These are phyloP conservation scores for Gadopsis bispinosus DNA, from an alignment of 2,797 vertebrate genomes.

Conservation along the genomic window DNA sequence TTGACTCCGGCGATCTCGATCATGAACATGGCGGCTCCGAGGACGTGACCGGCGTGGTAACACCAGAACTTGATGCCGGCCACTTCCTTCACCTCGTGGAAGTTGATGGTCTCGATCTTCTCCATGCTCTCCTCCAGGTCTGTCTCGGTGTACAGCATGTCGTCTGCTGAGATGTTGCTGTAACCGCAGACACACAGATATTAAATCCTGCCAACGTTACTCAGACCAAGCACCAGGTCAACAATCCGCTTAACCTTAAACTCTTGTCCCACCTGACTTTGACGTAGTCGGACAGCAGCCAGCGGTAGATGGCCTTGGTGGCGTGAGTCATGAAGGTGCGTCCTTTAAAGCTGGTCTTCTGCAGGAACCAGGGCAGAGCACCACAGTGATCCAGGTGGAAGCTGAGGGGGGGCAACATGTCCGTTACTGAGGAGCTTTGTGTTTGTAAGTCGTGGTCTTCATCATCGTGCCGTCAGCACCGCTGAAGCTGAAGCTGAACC, in stretches of 20 bases:
- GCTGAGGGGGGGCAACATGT: constrained; percentile 70
- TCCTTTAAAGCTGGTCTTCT: constrained; percentile 98
- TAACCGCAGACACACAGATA: too few species aligned
- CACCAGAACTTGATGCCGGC: constrained; percentile 99
- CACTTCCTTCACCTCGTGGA: constrained; percentile 97
- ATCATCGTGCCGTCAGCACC: too few species aligned
- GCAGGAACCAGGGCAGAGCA: constrained; percentile 96
- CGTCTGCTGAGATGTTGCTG: constrained; percentile 96
- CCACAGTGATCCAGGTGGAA: constrained; percentile 98
- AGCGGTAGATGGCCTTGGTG: constrained; percentile 97
- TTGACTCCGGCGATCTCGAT: constrained; percentile 97
- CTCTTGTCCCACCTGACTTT: constrained; percentile 63
- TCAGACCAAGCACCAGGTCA: too few species aligned
- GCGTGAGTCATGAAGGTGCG: constrained; percentile 98
- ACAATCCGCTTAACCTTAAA: too few species aligned
- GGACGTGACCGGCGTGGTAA: constrained; percentile 94
- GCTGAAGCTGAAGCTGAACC: too few species aligned
- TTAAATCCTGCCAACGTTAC: too few species aligned
- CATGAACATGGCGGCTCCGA: constrained; percentile 98
- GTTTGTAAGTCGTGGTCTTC: too few species aligned
- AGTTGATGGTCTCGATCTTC: constrained; percentile 98
- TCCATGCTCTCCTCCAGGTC: constrained; percentile 98
- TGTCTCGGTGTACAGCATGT: constrained; percentile 97
- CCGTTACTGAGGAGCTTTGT: background rate
- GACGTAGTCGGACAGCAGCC: constrained; percentile 95